A percentile compares a stretch with the other conserved stretches of the same genome.
phyloP scores from a whole-genome alignment of 2,113 vertebrate genomes.

The Alligator mississippiensis region DNA sequence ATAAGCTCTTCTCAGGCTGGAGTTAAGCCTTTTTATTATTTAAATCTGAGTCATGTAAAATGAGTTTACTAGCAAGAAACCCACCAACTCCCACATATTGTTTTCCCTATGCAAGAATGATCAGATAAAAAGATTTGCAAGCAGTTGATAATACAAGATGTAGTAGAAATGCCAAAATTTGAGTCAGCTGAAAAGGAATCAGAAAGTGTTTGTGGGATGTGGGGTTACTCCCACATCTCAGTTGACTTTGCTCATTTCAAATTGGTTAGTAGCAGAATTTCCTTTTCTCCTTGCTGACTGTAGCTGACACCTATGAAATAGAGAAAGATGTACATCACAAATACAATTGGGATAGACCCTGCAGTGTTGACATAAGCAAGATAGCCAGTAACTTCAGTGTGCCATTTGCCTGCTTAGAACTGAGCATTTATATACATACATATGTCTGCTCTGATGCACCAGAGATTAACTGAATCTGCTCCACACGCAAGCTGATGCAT shows the following conservation, averaged over 20 bases:
- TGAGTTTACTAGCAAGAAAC: conserved; percentile 66
- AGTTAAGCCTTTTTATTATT: conserved; percentile 73
- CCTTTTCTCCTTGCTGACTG: conserved; percentile 11
- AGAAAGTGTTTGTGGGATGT: background rate
- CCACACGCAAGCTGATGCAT: too few species aligned
- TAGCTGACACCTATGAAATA: conserved; percentile 42
- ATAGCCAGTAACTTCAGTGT: background rate
- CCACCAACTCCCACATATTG: conserved; percentile 57
- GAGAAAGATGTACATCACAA: conserved; percentile 48
- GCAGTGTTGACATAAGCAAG: conserved; percentile 1
- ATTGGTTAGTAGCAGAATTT: background rate
- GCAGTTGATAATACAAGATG: background rate
- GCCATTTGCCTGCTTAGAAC: background rate
- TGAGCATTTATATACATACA: too few species aligned
- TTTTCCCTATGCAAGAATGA: conserved; percentile 43
- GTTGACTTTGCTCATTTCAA: conserved; percentile 9
- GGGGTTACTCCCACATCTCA: background rate
- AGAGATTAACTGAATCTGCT: too few species aligned
- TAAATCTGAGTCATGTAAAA: conserved; percentile 71
- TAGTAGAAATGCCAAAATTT: conserved; percentile 19
- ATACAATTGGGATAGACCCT: conserved; percentile 34
- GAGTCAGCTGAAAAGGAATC: conserved; percentile 20
- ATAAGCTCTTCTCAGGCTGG: conserved; percentile 68
- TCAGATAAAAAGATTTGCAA: conserved; percentile 50
- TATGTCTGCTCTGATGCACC: too few species aligned